Evolutionary conservation across 2,113 vertebrate genomes (phyloP).

Genomic region (Sprattus sprattus): DNA sequence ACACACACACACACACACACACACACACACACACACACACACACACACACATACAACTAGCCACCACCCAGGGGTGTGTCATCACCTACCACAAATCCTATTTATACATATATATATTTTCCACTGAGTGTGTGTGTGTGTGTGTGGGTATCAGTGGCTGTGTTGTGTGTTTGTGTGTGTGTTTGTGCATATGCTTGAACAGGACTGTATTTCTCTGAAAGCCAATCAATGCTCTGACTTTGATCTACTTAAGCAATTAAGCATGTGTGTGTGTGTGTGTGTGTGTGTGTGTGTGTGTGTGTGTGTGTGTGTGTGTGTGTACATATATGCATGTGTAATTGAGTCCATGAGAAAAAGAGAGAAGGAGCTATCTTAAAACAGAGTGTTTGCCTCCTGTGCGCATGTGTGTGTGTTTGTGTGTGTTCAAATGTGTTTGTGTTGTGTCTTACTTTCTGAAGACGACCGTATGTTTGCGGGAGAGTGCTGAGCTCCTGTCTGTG

Average conservation of each 20-base stretch:
- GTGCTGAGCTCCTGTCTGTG: not conserved
- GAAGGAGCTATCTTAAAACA: too few species aligned
- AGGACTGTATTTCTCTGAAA: not conserved
- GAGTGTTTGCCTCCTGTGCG: too few species aligned
- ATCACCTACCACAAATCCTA: not conserved
- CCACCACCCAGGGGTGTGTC: not conserved
- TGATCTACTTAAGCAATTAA: not conserved
- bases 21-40: not conserved
- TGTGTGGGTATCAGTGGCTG: not conserved
- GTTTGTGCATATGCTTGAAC: not conserved
- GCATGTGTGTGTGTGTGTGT: not conserved
- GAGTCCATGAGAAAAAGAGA: not conserved
- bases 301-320: not conserved
- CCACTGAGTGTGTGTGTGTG: constrained; percentile 16
- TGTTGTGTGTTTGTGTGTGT: not conserved
- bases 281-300: not conserved
- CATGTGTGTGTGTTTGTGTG: not conserved
- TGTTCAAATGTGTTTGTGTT: not conserved
- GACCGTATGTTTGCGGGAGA: not conserved
- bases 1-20: not conserved
- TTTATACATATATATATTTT: not conserved
- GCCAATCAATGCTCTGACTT: constrained; percentile 11
- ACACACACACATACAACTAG: not conserved
- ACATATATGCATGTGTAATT: not conserved
- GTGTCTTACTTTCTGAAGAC: not conserved